phyloP scores from a whole-genome alignment of 2,797 vertebrate species.

The Apogon hyalosoma region DNA sequence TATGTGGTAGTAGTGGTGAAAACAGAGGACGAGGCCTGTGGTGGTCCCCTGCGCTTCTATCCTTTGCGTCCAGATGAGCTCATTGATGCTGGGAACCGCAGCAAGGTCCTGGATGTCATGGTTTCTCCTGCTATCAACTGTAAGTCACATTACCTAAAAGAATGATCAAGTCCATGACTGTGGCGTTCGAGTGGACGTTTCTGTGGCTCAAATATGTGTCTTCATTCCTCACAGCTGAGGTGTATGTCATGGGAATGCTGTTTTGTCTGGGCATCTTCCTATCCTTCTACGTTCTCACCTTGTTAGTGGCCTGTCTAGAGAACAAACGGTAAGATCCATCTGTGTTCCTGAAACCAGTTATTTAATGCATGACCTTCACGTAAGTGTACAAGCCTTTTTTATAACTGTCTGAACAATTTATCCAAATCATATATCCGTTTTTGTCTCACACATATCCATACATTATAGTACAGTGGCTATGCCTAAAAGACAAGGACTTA shows the following conservation, averaged over 20 bases:
- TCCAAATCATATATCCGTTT: no score
- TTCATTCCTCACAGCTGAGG: constrained; percentile 81
- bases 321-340: constrained; percentile 86
- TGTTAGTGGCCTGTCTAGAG: constrained; percentile 91
- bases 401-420: background rate
- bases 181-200: background rate
- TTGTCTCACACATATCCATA: no score
- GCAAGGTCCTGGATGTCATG: constrained; percentile 90
- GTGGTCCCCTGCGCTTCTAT: constrained; percentile 91
- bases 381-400: background rate
- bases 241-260: constrained; percentile 91
- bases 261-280: constrained; percentile 96
- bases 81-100: constrained; percentile 91
- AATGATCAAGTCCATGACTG: background rate
- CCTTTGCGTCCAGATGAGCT: constrained; percentile 90
- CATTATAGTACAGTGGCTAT: no score
- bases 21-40: constrained; percentile 95
- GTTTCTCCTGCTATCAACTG: constrained; percentile 91
- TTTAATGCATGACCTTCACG: background rate
- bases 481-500: no score
- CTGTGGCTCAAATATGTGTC: background rate
- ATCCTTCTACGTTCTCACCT: constrained; percentile 92
- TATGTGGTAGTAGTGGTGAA: constrained; percentile 98
- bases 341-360: background rate
- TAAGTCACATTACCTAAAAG: constrained; percentile 72